Evolutionary conservation across 2,797 vertebrate species (phyloP), one percentile per base, ranked within the genome.

Genomic region (Eulemur albifrons): DNA sequence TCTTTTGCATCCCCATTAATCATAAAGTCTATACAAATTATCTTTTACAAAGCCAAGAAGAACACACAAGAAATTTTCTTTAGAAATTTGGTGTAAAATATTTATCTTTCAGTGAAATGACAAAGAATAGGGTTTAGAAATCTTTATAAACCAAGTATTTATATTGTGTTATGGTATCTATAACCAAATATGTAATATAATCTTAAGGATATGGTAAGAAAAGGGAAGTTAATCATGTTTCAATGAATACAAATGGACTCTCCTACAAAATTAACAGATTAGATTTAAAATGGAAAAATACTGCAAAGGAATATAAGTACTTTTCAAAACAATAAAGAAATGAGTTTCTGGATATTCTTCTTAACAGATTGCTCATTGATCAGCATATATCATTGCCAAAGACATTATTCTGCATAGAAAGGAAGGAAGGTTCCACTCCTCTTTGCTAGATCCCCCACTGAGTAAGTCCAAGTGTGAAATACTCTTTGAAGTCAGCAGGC

Each of bases 401-500:
- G 27, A 84, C 2, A 13, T 40, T 18, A 5, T 57, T 85, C n/a
- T 67, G 20, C 38, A 67, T 57, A 18, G 75, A 81, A 91, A 95
- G 45, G 69, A 90, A 45, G 38, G 82, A 82, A 84, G 75, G 61
- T 63, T 90, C 30, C 70, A 35, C 57, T 45, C 7, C 32, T 85
- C 38, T 72, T 65, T 65, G 27, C 50, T 82, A 27, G 70, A n/a
- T 67, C 43, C 12, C 57, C 76, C 7, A 87, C 75, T 9, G 40
- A 83, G 84, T 79, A 93, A 91, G 95, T 75, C 88, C 54, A 79
- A 97, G 76, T 81, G 65, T 77, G 75, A 91, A 94, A 73, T 18
- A 13, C 4, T 59, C 94, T 98, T 97, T 97, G 92, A 98, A 96
- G 90, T 97, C 67, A 93, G 82, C 83, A 81, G 86, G 92, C 67